These are phyloP conservation scores for Tillus elongatus DNA, from an alignment of 2,888 invertebrate species.

Conservation along the genomic window DNA sequence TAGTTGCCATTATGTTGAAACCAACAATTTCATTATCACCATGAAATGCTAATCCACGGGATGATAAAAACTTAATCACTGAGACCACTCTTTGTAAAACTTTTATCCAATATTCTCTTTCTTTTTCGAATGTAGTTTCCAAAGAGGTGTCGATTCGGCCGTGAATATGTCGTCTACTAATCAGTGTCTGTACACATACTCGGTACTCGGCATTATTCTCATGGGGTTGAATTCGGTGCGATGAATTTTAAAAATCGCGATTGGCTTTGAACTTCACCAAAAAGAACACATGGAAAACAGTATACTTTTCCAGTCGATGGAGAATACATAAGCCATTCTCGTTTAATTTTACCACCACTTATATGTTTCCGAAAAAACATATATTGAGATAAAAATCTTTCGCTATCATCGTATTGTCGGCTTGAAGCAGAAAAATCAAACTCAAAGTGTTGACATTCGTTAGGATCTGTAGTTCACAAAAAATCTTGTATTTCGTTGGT, in stretches of 20 bases:
- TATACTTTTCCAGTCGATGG: constrained; percentile 3
- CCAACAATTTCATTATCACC: constrained; percentile 25
- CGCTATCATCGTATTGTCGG: constrained; percentile 2
- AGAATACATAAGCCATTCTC: constrained; percentile 5
- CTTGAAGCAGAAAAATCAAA: neutral
- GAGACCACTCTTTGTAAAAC: too few relatives aligned
- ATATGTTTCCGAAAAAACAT: neutral
- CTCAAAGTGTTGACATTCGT: too few relatives aligned
- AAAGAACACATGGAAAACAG: constrained; percentile 4
- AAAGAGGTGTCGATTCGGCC: constrained; percentile 14
- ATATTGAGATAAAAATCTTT: neutral
- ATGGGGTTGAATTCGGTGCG: neutral
- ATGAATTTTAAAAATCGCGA: neutral
- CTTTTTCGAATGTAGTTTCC: constrained; percentile 11
- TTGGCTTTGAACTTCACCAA: neutral
- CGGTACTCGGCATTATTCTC: too few relatives aligned
- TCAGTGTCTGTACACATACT: too few relatives aligned
- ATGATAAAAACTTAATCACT: too few relatives aligned
- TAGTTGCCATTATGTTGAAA: constrained; percentile 26
- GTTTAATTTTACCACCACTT: too few relatives aligned
- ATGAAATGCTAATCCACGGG: too few relatives aligned
- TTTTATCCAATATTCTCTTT: constrained; percentile 24
- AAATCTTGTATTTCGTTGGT: constrained; percentile 4
- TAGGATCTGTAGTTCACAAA: neutral
- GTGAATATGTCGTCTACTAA: too few relatives aligned